Conservation (phyloP, 2,797 vertebrate genomes). For the Nannoperca australis region DNA sequence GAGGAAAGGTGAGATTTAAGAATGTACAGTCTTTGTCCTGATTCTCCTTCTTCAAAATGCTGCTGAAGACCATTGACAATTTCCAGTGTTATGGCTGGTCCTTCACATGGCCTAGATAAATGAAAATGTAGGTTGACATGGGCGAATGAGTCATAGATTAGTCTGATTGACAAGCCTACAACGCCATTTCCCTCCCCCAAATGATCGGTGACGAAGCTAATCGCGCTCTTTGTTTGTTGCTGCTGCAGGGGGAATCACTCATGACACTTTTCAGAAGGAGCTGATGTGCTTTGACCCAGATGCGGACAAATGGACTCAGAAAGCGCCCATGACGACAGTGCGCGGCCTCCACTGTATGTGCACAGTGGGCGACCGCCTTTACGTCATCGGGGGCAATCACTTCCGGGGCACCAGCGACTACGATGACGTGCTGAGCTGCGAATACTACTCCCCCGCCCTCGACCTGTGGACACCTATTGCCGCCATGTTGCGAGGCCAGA, state of each 20-base stretch:
- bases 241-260: constrained; percentile 94
- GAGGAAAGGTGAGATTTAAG: neutral
- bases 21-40: neutral
- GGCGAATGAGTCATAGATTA: constrained; percentile 37
- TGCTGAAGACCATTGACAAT: neutral
- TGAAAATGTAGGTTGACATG: constrained; percentile 25
- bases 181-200: constrained; percentile 37
- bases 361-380: constrained; percentile 96
- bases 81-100: constrained; percentile 7
- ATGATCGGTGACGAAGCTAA: constrained; percentile 36
- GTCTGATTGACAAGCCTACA: constrained; percentile 38
- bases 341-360: constrained; percentile 99
- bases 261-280: constrained; percentile 99
- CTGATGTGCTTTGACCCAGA: constrained; percentile 99
- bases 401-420: constrained; percentile 98
- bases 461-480: constrained; percentile 98
- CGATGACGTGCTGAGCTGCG: constrained; percentile 97
- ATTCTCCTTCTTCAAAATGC: neutral
- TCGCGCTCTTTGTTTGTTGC: constrained; percentile 3
- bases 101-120: constrained; percentile 32
- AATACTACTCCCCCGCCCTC: constrained; percentile 96
- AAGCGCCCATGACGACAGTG: constrained; percentile 97
- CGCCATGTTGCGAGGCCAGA: constrained; percentile 97
- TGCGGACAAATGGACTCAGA: constrained; percentile 98
- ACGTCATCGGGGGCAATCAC: constrained; percentile 98